Evolutionary conservation across 2,797 vertebrate species (phyloP).

Genomic region (Tenualosa thibaudeaui): DNA sequence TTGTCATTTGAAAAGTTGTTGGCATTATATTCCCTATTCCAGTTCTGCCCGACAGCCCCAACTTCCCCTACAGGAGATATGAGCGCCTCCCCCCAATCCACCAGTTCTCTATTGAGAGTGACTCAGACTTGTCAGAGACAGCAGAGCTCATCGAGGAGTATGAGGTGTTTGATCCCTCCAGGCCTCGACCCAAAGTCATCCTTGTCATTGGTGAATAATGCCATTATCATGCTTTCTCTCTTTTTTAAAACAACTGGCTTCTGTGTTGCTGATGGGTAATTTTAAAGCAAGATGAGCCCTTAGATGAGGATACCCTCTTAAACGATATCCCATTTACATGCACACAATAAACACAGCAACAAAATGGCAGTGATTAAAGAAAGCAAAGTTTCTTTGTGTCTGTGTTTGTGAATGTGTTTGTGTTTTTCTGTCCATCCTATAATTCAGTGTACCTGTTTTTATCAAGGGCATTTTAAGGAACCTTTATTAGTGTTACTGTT

Average conservation of each 20-base stretch:
- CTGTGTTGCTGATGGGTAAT: neutral
- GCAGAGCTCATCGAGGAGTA: constrained; percentile 98
- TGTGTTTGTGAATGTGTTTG: neutral
- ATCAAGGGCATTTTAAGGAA: neutral
- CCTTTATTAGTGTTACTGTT: neutral
- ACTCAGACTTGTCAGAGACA: constrained; percentile 96
- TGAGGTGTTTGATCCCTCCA: constrained; percentile 90
- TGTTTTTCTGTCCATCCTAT: neutral
- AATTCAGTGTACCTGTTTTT: neutral
- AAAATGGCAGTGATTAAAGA: neutral
- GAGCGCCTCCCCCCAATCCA: constrained; percentile 96
- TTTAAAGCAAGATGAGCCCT: neutral
- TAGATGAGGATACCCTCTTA: neutral
- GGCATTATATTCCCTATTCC: constrained; percentile 28
- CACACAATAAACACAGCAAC: neutral
- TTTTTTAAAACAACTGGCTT: neutral
- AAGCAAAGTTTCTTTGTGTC: constrained; percentile 3
- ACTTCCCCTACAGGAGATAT: constrained; percentile 92
- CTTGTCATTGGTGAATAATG: constrained; percentile 88
- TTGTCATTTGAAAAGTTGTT: neutral
- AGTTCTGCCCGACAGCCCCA: constrained; percentile 95
- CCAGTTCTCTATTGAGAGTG: constrained; percentile 98
- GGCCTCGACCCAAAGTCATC: constrained; percentile 92
- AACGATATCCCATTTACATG: neutral
- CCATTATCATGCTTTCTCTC: neutral